A percentile compares a stretch with the other conserved stretches of the same genome.
phyloP scores from a whole-genome alignment of 2,888 invertebrate genomes.

The Sicus ferrugineus region DNA sequence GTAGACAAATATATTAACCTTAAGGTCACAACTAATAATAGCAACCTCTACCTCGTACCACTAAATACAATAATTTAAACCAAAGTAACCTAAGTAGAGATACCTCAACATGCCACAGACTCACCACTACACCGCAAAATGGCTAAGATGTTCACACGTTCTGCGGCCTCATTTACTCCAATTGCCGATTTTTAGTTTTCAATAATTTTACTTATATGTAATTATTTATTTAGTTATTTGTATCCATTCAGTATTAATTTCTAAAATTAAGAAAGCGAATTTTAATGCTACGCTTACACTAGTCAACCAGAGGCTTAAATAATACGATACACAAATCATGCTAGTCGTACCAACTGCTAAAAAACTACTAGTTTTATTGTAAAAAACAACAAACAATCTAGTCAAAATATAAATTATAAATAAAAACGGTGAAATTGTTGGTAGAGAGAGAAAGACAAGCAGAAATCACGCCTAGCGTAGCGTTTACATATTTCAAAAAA shows the following conservation, averaged over 20 bases:
- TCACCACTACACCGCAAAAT: neutral
- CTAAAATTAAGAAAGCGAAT: neutral
- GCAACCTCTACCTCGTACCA: conserved; percentile 46
- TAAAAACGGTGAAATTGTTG: neutral
- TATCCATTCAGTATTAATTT: neutral
- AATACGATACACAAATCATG: neutral
- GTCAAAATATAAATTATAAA: conserved; percentile 13
- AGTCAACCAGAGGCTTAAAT: neutral
- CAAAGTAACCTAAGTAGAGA: conserved; percentile 18
- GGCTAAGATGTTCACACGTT: no score
- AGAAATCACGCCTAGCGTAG: conserved; percentile 15
- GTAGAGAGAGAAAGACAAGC: neutral
- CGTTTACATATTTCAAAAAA: neutral
- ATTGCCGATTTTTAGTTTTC: no score
- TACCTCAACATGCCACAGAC: conserved; percentile 16
- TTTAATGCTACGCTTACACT: no score
- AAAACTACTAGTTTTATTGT: neutral
- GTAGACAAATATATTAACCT: conserved; percentile 28
- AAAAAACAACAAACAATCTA: conserved; percentile 7
- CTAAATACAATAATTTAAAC: conserved; percentile 38
- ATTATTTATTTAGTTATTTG: neutral
- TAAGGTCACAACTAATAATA: conserved; percentile 20
- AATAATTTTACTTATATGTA: neutral
- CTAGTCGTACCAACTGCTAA: conserved; percentile 10
- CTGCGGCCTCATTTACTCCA: no score